Evolutionary conservation across 2,113 vertebrate genomes (phyloP), one percentile per base, ranked within the genome.

Genomic region (Campylorhamphus procurvoides): DNA sequence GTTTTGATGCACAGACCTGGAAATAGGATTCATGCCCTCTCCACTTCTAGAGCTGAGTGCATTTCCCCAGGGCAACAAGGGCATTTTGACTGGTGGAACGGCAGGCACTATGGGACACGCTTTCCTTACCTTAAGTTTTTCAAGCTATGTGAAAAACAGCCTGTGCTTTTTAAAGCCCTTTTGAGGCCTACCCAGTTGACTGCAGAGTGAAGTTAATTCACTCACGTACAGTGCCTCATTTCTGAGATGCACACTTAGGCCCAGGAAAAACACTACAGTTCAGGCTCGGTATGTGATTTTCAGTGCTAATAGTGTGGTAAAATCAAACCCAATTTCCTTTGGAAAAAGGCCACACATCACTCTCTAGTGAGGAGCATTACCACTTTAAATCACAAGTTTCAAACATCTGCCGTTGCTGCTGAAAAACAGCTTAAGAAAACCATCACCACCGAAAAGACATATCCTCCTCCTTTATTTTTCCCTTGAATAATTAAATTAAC

Each of bases 201-300:
- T 96, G 73, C 56, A 90, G 69, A 93, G 27, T 64, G 76, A 94
- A 95, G 92, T 84, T 94, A 77, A 90, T 56, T 94, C 76, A 29
- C 88, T 87, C 88, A 56, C 2, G 0, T 42, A 72, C 69, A 62
- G 81, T 39, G 14, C 83, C 96, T 92, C 29, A 1, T 46, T 92
- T 85, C 93, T 22, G 49, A 95, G 76, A 52, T 52, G 44, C 55
- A 86, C 80, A 66, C 66, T 92, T 87, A 81, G 93, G 63, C 80
- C 69, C 62, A 87, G 90, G 49, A 81, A 92, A 93, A 96, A 64
- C 76, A 79, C 66, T 53, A 27, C 37, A 31, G 44, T 87, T 40
- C 23, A 79, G 73, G 29, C 52, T 89, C 52, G 12, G 49, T 81
- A 86, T 68, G 85, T 80, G 69, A 84, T 91, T 96, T 94, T 77